phyloP scores from a whole-genome alignment of 2,113 vertebrate genomes.

The Trichechus manatus region DNA sequence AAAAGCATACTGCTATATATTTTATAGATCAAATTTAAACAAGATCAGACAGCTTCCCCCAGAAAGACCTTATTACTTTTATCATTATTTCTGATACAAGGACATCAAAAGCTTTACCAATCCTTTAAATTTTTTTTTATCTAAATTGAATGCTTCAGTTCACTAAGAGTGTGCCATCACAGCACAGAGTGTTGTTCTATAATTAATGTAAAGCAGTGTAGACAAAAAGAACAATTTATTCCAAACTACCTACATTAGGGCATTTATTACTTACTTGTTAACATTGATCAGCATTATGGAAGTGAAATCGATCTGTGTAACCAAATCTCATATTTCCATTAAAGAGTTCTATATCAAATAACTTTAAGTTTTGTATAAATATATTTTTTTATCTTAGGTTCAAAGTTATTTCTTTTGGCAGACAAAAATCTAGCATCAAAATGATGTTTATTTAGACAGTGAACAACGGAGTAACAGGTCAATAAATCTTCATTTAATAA shows the following conservation, averaged over 20 bases:
- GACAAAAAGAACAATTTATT: neutral
- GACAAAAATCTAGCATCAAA: neutral
- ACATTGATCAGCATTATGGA: neutral
- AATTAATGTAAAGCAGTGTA: neutral
- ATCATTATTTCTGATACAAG: neutral
- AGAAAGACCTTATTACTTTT: neutral
- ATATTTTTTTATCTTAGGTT: neutral
- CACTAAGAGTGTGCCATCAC: neutral
- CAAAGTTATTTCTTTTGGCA: neutral
- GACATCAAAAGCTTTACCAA: neutral
- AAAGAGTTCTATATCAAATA: neutral
- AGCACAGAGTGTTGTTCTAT: neutral
- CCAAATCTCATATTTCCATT: neutral
- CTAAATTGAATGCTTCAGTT: neutral
- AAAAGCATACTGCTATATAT: neutral
- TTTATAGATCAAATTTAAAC: neutral
- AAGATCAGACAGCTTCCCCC: neutral
- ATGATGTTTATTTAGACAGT: neutral
- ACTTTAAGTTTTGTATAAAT: conserved; percentile 2
- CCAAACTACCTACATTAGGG: neutral
- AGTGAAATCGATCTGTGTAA: neutral
- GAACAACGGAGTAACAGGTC: neutral
- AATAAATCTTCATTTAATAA: neutral
- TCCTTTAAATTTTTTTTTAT: neutral
- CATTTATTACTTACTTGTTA: neutral